Evolutionary conservation across 2,797 vertebrate genomes (phyloP).

Genomic region (Pempheris klunzingeri): DNA sequence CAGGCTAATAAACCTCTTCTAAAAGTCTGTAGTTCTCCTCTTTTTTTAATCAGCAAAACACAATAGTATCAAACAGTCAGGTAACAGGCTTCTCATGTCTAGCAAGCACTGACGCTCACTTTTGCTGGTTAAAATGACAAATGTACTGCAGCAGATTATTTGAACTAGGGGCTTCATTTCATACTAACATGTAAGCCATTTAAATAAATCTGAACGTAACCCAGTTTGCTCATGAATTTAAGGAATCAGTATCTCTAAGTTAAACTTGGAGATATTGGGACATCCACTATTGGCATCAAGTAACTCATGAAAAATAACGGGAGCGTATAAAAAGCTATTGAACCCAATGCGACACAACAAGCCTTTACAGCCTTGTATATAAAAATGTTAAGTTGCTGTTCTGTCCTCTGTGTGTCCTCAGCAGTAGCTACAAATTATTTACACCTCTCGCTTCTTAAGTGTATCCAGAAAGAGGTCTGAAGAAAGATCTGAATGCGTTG

Average conservation of each 20-base stretch:
- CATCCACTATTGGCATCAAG: neutral
- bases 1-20: neutral
- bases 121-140: neutral
- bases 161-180: neutral
- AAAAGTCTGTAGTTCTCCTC: neutral
- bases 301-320: neutral
- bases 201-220: neutral
- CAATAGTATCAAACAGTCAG: neutral
- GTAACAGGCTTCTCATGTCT: neutral
- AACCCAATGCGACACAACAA: neutral
- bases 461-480: slow-evolving; percentile 3
- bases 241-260: neutral
- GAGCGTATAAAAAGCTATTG: too few relatives aligned
- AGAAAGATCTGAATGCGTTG: too few relatives aligned
- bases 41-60: neutral
- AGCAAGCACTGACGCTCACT: neutral
- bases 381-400: neutral
- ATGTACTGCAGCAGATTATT: neutral
- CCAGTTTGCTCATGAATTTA: neutral
- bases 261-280: neutral
- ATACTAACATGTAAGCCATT: neutral
- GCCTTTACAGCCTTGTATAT: neutral
- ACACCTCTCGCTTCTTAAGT: neutral
- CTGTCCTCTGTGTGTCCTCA: neutral
- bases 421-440: slow-evolving; percentile 30